Evolutionary conservation across 2,888 invertebrate species (phyloP).

Genomic region (Hybos culiciformis): DNA sequence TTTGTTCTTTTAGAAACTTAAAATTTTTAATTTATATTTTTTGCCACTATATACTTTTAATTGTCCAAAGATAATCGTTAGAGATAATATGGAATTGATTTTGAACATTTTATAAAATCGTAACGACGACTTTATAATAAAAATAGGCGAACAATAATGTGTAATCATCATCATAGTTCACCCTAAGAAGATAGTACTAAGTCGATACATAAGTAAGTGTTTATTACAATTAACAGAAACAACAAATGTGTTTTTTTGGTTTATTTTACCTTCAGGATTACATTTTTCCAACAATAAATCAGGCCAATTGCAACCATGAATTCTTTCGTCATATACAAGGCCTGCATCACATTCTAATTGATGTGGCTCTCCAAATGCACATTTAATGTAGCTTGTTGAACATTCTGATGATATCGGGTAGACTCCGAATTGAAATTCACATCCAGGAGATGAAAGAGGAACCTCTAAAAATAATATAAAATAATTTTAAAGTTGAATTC

Average conservation of each 20-base stretch:
- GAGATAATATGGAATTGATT: too few species aligned
- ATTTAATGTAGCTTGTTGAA: constrained; percentile 75
- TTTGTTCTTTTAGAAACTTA: too few species aligned
- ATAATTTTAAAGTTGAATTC: background rate
- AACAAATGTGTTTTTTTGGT: constrained; percentile 1
- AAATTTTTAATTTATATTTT: too few species aligned
- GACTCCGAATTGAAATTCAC: constrained; percentile 79
- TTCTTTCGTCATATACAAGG: constrained; percentile 74
- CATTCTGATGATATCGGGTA: constrained; percentile 69
- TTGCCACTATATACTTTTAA: too few species aligned
- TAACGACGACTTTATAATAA: too few species aligned
- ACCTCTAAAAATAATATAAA: constrained; percentile 45
- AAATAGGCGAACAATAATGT: too few species aligned
- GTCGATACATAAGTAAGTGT: too few species aligned
- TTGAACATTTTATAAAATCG: too few species aligned
- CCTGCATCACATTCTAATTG: constrained; percentile 76
- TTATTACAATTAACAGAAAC: background rate
- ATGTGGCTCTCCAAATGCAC: constrained; percentile 66
- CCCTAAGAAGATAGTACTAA: too few species aligned
- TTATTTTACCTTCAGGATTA: constrained; percentile 70
- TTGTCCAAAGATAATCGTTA: too few species aligned
- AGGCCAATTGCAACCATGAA: constrained; percentile 87
- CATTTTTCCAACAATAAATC: constrained; percentile 76
- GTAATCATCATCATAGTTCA: too few species aligned
- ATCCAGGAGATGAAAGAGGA: constrained; percentile 65